Conservation (phyloP, 2,888 invertebrate genomes). For the Spisula solida region DNA sequence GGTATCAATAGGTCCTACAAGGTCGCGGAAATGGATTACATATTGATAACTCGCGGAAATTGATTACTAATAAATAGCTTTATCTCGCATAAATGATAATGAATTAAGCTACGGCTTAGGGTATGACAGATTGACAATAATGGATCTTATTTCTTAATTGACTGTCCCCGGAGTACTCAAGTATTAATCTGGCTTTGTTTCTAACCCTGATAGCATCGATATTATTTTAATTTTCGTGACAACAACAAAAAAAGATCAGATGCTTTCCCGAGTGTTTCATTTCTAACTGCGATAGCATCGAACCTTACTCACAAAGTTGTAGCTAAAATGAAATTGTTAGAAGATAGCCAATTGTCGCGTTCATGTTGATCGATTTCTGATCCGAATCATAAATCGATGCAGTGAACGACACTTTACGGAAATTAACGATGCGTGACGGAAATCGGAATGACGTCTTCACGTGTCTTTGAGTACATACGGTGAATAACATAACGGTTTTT, state of each 20-base stretch:
- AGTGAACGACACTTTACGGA: background rate
- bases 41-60: background rate
- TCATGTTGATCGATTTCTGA: conserved; percentile 9
- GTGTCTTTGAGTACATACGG: background rate
- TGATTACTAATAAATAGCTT: background rate
- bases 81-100: conserved; percentile 12
- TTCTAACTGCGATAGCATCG: background rate
- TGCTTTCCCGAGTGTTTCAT: background rate
- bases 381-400: background rate
- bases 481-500: background rate
- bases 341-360: background rate
- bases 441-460: background rate
- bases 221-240: background rate
- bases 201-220: background rate
- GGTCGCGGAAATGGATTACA: conserved; percentile 19
- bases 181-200: background rate
- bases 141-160: conserved; percentile 17
- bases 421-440: background rate
- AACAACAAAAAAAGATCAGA: background rate
- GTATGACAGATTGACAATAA: conserved; percentile 11
- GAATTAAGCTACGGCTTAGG: background rate
- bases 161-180: background rate
- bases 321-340: background rate
- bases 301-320: background rate
- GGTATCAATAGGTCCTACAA: background rate